Evolutionary conservation across 1,140 invertebrate species (phyloP), one percentile per base, ranked within the genome.

Genomic region (Trichomalopsis sarcophagae): DNA sequence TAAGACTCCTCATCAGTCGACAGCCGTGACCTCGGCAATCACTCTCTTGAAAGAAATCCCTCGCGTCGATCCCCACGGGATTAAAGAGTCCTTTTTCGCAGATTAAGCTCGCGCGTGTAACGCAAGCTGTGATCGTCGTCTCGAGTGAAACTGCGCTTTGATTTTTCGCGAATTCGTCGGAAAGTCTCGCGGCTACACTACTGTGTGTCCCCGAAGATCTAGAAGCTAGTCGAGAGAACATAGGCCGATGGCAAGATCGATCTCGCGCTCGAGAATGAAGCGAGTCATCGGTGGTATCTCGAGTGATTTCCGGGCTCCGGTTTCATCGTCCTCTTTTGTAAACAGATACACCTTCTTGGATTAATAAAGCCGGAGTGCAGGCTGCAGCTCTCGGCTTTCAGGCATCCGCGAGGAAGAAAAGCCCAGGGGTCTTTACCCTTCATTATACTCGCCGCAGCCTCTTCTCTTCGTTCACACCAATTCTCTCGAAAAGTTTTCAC

Each of bases 311-410:
- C 66, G 44, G 84, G 86, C 75, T 89, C 86, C 50, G 82, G 83
- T 88, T 89, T 88, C 88, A 88, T 87, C 87, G 71, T 87, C 69
- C 84, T 87, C 86, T 84, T 44, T 74, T 80, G 82, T 82, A 74
- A 83, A 78, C 74, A 78, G 81, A 84, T 80, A 44, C 21, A 66
- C 76, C 80, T 40, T 87, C 86, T 87, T 84, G 85, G 87, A 87
- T 89, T 88, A 90, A 89, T 89, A 89, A 90, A 78, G 85, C 81
- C 76, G 62, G 84, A 79, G 76, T 50, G 76, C 44, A 36, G 33
- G 7, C 40, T 9, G 40, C 17, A 62, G 55, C 55, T 86, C 55
- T 86, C 87, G 77, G 47, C 82, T 86, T 87, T 86, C 86, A 80
- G 71, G 17, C 86, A 4, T 4, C 33, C 82, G 80, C 81, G 73